phyloP scores from a whole-genome alignment of 1,140 invertebrate species.

The Bombus huntii region DNA sequence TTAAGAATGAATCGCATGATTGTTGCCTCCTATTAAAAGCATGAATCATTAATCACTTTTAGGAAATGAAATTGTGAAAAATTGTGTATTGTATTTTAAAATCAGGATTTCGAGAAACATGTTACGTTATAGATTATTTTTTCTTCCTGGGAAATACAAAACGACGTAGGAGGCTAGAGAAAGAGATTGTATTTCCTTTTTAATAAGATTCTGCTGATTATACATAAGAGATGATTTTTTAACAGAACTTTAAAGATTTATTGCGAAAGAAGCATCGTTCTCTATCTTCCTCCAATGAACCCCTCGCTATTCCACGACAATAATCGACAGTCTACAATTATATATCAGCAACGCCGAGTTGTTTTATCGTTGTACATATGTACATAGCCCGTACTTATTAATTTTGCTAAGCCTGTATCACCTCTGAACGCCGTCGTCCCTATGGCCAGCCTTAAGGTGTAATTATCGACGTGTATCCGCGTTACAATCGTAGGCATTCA shows the following conservation, averaged over 20 bases:
- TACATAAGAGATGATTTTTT: background rate
- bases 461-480: slow-evolving; percentile 48
- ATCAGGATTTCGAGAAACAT: no score
- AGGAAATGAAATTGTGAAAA: background rate
- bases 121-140: background rate
- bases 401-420: slow-evolving; percentile 80
- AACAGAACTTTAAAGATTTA: background rate
- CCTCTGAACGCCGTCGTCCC: slow-evolving; percentile 48
- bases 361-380: slow-evolving; percentile 82
- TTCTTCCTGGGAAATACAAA: background rate
- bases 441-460: slow-evolving; percentile 49
- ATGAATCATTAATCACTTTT: background rate
- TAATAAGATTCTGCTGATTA: background rate
- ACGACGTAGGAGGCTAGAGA: slow-evolving; percentile 1
- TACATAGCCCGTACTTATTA: slow-evolving; percentile 83
- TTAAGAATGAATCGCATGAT: background rate
- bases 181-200: background rate
- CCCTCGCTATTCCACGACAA: slow-evolving; percentile 61
- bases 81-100: background rate
- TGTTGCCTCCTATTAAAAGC: background rate
- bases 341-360: slow-evolving; percentile 72
- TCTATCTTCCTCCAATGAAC: slow-evolving; percentile 4
- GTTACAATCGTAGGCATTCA: slow-evolving; percentile 4
- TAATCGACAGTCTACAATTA: slow-evolving; percentile 72
- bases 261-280: background rate